phyloP scores from a whole-genome alignment of 2,113 vertebrate genomes.

The Calonectris borealis region DNA sequence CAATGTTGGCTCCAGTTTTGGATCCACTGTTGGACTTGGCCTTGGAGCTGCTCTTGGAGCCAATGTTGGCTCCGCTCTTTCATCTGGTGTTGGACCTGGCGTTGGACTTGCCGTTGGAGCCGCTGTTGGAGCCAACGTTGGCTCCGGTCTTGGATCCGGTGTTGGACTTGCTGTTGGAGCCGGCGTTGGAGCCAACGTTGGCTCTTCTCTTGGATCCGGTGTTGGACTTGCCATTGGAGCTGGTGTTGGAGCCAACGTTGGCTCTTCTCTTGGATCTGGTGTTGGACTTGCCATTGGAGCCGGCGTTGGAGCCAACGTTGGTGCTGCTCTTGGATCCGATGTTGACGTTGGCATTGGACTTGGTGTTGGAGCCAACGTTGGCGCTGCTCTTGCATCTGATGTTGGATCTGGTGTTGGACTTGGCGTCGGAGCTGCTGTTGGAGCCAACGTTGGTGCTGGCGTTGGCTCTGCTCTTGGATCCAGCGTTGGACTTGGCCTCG shows the following conservation, averaged over 20 bases:
- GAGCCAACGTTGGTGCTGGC: neutral
- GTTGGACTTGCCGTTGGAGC: neutral
- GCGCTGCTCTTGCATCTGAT: rapidly evolving
- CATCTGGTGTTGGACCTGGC: neutral
- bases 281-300: neutral
- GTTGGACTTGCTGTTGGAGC: neutral
- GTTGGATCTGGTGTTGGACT: neutral
- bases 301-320: rapidly evolving
- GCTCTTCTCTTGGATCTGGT: rapidly evolving
- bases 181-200: rapidly evolving
- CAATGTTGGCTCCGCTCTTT: neutral
- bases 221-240: neutral
- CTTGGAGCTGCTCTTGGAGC: neutral
- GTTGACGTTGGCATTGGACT: neutral
- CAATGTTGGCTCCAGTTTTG: neutral
- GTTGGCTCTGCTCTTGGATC: neutral
- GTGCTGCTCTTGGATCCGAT: neutral
- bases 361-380: neutral
- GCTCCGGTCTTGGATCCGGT: neutral
- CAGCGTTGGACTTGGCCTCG: neutral
- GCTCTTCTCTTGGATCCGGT: rapidly evolving
- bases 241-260: rapidly evolving
- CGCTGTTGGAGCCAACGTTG: neutral
- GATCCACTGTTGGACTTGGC: neutral
- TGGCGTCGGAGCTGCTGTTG: neutral